Evolutionary conservation across 2,888 invertebrate species (phyloP).

Genomic region (Xylota sylvarum): DNA sequence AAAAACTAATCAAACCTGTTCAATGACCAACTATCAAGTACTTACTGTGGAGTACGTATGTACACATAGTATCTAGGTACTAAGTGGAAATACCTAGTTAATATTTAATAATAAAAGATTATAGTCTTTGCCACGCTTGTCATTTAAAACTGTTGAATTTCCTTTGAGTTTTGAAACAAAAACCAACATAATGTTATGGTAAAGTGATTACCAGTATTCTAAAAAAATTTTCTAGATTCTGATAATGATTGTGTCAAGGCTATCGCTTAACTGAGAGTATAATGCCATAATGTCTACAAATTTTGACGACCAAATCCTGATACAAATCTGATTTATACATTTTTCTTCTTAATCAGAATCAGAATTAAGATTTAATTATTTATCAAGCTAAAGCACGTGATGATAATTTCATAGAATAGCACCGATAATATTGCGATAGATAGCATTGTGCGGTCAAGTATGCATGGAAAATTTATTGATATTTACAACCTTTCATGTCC

Average conservation of each 20-base stretch:
- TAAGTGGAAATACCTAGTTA: not conserved
- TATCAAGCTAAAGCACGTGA: constrained; percentile 11
- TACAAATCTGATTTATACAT: constrained; percentile 3
- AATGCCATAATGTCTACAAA: constrained; percentile 9
- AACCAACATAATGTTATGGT: not conserved
- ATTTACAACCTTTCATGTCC: constrained; percentile 13
- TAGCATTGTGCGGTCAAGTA: constrained; percentile 2
- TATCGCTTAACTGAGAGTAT: not conserved
- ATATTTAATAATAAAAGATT: constrained; percentile 7
- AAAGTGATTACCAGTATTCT: no score
- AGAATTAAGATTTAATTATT: not conserved
- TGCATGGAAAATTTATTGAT: constrained; percentile 52
- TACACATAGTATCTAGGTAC: not conserved
- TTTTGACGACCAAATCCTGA: not conserved
- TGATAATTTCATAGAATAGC: constrained; percentile 19
- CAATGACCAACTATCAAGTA: not conserved
- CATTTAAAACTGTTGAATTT: not conserved
- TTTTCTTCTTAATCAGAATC: not conserved
- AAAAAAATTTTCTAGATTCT: no score
- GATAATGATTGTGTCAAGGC: not conserved
- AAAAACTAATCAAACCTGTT: no score
- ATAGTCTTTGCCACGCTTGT: not conserved
- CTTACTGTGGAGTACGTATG: not conserved
- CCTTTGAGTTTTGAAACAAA: not conserved
- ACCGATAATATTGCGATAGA: constrained; percentile 35